phyloP scores from a whole-genome alignment of 1,140 invertebrate genomes.

The Lethocerus indicus region DNA sequence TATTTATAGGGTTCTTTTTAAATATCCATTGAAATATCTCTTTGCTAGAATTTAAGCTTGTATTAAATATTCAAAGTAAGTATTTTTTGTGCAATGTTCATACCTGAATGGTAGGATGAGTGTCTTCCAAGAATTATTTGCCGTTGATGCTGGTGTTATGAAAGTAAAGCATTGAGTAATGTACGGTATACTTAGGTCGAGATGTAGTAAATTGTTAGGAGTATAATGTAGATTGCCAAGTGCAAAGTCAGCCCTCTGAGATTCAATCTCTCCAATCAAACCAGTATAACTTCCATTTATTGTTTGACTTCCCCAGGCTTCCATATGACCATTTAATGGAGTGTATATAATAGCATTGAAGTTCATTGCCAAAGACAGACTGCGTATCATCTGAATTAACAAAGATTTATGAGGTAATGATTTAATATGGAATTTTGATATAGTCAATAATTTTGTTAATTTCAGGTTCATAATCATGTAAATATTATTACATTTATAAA shows the following conservation, averaged over 20 bases:
- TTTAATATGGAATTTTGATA: not conserved
- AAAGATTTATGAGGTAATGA: not conserved
- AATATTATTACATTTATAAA: not conserved
- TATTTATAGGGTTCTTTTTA: conserved; percentile 21
- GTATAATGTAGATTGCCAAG: conserved; percentile 62
- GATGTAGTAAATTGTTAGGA: conserved; percentile 40
- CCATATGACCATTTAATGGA: conserved; percentile 30
- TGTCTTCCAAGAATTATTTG: conserved; percentile 66
- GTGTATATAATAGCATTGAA: conserved; percentile 47
- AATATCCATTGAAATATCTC: too few relatives aligned
- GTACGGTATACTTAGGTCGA: conserved; percentile 62
- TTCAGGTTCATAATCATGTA: not conserved
- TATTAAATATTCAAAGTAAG: too few relatives aligned
- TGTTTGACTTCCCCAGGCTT: conserved; percentile 44
- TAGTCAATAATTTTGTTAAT: not conserved
- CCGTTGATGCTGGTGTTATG: conserved; percentile 56
- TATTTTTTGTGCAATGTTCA: too few relatives aligned
- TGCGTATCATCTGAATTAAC: conserved; percentile 39
- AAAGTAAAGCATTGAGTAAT: conserved; percentile 67
- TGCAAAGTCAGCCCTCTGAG: conserved; percentile 47
- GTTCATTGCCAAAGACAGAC: conserved; percentile 46
- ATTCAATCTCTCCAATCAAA: conserved; percentile 48
- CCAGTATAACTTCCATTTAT: conserved; percentile 44
- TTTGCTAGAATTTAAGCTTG: too few relatives aligned
- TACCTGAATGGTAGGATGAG: conserved; percentile 62